These are phyloP conservation scores for Acronicta leporina DNA, from an alignment of 2,888 invertebrate genomes.

Conservation along the genomic window DNA sequence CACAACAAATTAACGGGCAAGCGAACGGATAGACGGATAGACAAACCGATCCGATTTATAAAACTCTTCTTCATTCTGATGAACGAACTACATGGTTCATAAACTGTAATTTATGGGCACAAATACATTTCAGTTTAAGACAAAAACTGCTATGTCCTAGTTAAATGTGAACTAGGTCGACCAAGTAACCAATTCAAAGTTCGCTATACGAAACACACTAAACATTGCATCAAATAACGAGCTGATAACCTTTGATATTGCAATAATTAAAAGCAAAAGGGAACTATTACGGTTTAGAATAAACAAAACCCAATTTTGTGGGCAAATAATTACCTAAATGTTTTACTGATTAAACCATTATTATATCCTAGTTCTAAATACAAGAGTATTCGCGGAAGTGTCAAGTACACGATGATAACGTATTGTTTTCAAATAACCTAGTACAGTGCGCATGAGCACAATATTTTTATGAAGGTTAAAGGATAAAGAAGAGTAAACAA, in stretches of 20 bases:
- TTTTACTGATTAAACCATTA: conserved; percentile 11
- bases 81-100: too few species aligned
- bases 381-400: conserved; percentile 21
- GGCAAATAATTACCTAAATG: not conserved
- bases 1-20: too few species aligned
- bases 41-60: too few species aligned
- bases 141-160: too few species aligned
- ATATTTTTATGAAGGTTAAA: conserved; percentile 27
- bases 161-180: too few species aligned
- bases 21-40: too few species aligned
- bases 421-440: conserved; percentile 12
- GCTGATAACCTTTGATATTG: not conserved
- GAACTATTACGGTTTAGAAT: not conserved
- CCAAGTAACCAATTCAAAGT: too few species aligned
- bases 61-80: too few species aligned
- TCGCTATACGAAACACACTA: too few species aligned
- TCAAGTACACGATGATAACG: conserved; percentile 22
- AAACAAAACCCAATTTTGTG: not conserved
- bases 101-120: too few species aligned
- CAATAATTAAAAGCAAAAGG: not conserved
- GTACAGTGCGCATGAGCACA: conserved; percentile 1
- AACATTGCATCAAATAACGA: not conserved
- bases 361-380: conserved; percentile 11
- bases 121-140: too few species aligned
- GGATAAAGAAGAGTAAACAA: conserved; percentile 35